Percentiles rank a stretch among this genome's conserved stretches.
Conservation (phyloP, 2,797 vertebrate species). For the Aythya fuligula region DNA sequence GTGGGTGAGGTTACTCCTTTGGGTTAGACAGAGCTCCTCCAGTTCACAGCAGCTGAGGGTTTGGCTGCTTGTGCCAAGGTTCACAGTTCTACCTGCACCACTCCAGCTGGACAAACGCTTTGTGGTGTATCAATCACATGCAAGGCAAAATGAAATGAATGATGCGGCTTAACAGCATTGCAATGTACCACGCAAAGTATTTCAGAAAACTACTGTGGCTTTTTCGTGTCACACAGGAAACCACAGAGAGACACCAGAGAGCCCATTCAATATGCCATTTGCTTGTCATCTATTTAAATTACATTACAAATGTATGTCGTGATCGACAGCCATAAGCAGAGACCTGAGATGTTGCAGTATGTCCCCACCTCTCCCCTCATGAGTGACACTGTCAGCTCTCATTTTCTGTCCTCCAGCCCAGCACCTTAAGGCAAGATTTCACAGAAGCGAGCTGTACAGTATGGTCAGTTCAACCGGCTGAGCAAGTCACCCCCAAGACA, state of each 20-base stretch:
- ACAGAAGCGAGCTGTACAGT: fast-evolving
- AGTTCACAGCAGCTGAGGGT: neutral
- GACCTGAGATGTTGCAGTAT: neutral
- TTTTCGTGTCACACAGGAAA: neutral
- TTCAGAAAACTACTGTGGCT: neutral
- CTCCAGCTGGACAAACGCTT: neutral
- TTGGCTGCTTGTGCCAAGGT: neutral
- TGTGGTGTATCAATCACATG: no score
- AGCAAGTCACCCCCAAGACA: fast-evolving
- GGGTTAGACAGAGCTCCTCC: neutral
- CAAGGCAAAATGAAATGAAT: neutral
- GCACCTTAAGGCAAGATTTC: neutral
- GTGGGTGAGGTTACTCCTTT: neutral
- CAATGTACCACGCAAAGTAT: neutral
- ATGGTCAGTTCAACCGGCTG: fast-evolving
- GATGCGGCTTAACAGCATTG: fast-evolving
- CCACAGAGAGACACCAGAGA: neutral
- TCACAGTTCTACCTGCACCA: neutral
- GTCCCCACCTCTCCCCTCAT: neutral
- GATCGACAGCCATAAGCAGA: no score
- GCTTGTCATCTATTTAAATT: neutral
- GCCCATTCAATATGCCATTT: neutral
- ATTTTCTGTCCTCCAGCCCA: neutral
- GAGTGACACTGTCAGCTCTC: neutral
- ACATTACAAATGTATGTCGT: neutral